Evolutionary conservation across 92 coral and sea anemone genomes (phyloP), one percentile per base, ranked within the genome.

Genomic region (Ricordea florida): DNA sequence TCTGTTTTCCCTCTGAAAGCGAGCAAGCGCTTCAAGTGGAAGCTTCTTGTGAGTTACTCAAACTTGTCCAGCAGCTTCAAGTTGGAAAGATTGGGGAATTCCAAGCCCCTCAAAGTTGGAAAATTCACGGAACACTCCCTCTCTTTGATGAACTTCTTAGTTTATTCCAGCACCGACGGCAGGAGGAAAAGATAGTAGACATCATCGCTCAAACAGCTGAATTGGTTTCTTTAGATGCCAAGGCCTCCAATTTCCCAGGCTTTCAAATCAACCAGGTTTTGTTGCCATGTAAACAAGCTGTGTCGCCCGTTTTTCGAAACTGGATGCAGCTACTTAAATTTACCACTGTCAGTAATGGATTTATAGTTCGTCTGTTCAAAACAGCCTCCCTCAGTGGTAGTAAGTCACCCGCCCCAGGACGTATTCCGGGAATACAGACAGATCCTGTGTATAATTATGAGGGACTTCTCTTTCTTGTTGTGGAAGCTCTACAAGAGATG

Each of bases 1-100:
- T 69, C 65, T 52, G 77, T 22, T 53, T 69, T 40, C 65, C 64
- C 2, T 14, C 55, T 3, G 29, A 10, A 13, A 27, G 28, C 5
- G 21, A 38, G 7, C 64, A 27, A 1, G 16, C 63, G 22, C 64
- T 38, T 4, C 11, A 62, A 38, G 20, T 22, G 2, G 4, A 3
- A 40, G 65, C 22, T 41, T 27, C 41, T 52, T 69, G 32, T 40
- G 22, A 14, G 41, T 10, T 69, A 52, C 77, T 69, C 22, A 40
- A 53, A 28, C 77, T 69, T 11, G 77, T 53, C 1, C 77, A 53
- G 77, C 15, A 17, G 2, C 3, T 69, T 53, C 77, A 69, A 41
- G 14, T 26, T 27, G 64, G 49, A 20, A 53, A 52, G 5, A 15
- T 69, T 27, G 77, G 7, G 15, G 17, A 2, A 10, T n/a, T 51